These are phyloP conservation scores for Speoplatyrhinus poulsoni DNA, from an alignment of 2,113 vertebrate species.

Conservation along the genomic window DNA sequence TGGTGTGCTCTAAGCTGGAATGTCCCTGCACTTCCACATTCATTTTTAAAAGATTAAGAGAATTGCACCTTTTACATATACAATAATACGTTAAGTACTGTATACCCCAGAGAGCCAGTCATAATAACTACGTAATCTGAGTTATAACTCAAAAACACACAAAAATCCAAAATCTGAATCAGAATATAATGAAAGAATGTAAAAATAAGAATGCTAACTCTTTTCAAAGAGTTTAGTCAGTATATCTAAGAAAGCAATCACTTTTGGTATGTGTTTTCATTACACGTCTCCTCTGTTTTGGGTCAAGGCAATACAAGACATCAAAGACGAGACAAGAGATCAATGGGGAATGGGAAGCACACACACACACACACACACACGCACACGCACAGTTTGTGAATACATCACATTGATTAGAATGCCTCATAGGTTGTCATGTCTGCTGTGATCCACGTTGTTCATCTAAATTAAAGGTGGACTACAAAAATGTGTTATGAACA, in stretches of 20 bases:
- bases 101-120: background rate
- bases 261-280: constrained; percentile 5
- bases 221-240: constrained; percentile 13
- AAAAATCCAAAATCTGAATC: background rate
- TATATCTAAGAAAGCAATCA: background rate
- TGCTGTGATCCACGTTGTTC: too few relatives aligned
- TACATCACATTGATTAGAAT: background rate
- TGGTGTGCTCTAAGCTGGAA: background rate
- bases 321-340: constrained; percentile 5
- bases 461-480: too few relatives aligned
- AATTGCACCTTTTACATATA: background rate
- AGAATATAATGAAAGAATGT: background rate
- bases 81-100: background rate
- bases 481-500: too few relatives aligned
- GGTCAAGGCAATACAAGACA: constrained; percentile 20
- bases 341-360: constrained; percentile 3
- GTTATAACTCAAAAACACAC: background rate
- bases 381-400: background rate
- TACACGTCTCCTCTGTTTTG: constrained; percentile 8
- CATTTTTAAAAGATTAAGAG: background rate
- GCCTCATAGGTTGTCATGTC: background rate
- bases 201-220: background rate
- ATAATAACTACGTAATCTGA: background rate
- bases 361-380: background rate
- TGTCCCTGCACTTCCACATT: constrained; percentile 2